These are phyloP conservation scores for Cuniculus paca DNA, from an alignment of 2,797 vertebrate genomes.

Conservation along the genomic window DNA sequence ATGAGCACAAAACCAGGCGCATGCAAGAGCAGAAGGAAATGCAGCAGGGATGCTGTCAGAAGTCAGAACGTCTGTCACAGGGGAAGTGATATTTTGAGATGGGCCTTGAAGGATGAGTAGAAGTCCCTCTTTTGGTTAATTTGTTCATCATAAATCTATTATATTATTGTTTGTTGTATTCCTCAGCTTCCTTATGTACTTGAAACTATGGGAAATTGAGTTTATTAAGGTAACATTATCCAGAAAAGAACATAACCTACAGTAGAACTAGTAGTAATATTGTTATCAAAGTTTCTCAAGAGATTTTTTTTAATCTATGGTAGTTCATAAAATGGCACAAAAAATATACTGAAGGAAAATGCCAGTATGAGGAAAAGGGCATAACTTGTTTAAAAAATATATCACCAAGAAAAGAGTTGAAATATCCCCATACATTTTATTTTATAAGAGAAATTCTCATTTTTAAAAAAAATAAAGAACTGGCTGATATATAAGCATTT, in stretches of 20 bases:
- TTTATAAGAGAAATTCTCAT: constrained; percentile 55
- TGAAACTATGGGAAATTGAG: not conserved
- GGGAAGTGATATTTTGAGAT: not conserved
- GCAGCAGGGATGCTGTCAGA: not conserved
- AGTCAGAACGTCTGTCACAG: not conserved
- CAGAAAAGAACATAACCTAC: not conserved
- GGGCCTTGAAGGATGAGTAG: not conserved
- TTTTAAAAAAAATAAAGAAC: constrained; percentile 54
- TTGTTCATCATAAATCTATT: constrained; percentile 21
- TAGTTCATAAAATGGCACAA: constrained; percentile 48
- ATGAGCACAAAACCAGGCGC: not conserved
- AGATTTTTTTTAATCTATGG: not conserved
- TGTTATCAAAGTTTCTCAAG: constrained; percentile 21
- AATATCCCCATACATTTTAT: constrained; percentile 3
- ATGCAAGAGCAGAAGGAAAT: not conserved
- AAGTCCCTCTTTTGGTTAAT: constrained; percentile 17
- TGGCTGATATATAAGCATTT: not conserved
- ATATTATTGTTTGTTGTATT: not conserved
- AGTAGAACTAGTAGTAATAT: not conserved
- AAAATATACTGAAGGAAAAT: not conserved
- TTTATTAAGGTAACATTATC: constrained; percentile 4
- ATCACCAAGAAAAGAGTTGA: not conserved
- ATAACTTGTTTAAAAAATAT: not conserved
- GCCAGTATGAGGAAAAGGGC: not conserved
- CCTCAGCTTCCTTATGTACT: not conserved